Conservation (phyloP, 35 echinoderm and acorn worm species). For the Nesometra sesokonis region DNA sequence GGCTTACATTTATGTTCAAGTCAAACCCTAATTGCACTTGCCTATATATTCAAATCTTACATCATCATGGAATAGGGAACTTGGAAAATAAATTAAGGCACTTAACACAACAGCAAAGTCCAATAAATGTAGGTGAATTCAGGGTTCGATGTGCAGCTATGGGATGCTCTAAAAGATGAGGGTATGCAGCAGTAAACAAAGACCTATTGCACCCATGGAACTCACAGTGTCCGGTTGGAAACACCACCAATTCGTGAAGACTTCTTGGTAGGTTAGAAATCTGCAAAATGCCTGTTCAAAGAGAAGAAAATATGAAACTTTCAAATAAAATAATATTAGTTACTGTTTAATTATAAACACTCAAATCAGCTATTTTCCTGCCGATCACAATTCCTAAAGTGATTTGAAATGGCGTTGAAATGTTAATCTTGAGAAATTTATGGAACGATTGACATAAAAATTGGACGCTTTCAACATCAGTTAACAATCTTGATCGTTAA, state of each 20-base stretch:
- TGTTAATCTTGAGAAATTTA: too few relatives aligned
- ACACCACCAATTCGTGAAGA: not conserved
- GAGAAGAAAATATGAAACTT: not conserved
- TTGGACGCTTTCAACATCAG: too few relatives aligned
- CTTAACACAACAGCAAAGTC: constrained; percentile 34
- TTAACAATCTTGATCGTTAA: too few relatives aligned
- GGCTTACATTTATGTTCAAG: too few relatives aligned
- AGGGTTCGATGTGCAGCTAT: constrained; percentile 13
- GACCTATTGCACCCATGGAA: constrained; percentile 29
- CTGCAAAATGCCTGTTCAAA: not conserved
- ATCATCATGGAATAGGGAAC: constrained; percentile 36
- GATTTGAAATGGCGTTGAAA: too few relatives aligned
- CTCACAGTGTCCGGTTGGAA: constrained; percentile 37
- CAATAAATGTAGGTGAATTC: constrained; percentile 18
- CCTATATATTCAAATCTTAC: not conserved
- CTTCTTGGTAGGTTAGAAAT: constrained; percentile 20
- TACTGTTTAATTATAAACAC: too few relatives aligned
- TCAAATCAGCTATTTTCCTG: too few relatives aligned
- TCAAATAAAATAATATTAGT: too few relatives aligned
- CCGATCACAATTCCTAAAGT: too few relatives aligned
- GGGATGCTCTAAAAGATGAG: constrained; percentile 27
- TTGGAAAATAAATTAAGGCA: constrained; percentile 37
- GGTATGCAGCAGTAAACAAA: constrained; percentile 37
- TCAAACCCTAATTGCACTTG: not conserved
- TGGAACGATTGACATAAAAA: too few relatives aligned